These are phyloP conservation scores for Drosophila neutralis DNA, from an alignment of 2,888 invertebrate species.

Conservation along the genomic window DNA sequence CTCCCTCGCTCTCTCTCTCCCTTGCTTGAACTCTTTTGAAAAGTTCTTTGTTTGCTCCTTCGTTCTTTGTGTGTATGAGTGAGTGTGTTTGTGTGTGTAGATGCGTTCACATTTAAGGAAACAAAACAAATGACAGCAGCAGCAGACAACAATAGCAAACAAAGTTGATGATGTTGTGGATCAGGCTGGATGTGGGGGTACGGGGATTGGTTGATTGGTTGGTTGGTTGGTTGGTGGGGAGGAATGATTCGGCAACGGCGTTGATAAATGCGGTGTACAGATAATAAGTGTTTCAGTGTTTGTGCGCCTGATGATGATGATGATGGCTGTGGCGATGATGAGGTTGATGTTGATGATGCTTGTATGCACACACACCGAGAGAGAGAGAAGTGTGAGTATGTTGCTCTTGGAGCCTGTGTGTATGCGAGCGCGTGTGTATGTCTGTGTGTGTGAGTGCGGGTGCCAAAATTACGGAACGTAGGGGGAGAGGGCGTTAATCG, in stretches of 20 bases:
- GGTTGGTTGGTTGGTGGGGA: slow-evolving; percentile 34
- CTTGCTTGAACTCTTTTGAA: slow-evolving; percentile 18
- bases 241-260: slow-evolving; percentile 31
- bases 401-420: slow-evolving; percentile 7
- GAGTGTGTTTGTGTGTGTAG: slow-evolving; percentile 4
- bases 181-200: slow-evolving; percentile 21
- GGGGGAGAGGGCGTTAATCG: slow-evolving; percentile 60
- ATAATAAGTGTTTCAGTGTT: slow-evolving; percentile 51
- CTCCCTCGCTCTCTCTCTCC: neutral
- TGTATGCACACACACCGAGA: slow-evolving; percentile 15
- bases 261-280: slow-evolving; percentile 71
- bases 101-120: slow-evolving; percentile 62
- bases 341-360: slow-evolving; percentile 30
- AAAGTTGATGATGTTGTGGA: slow-evolving; percentile 65
- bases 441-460: slow-evolving; percentile 37
- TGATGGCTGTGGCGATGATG: slow-evolving; percentile 10
- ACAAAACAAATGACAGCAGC: slow-evolving; percentile 64
- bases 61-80: slow-evolving; percentile 12
- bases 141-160: slow-evolving; percentile 78
- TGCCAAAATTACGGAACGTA: slow-evolving; percentile 61
- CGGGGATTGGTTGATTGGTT: neutral
- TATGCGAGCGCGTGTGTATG: slow-evolving; percentile 13
- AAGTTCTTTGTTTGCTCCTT: slow-evolving; percentile 59
- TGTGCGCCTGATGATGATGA: slow-evolving; percentile 42
- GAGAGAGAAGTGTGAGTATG: slow-evolving; percentile 17